These are phyloP conservation scores for Drosophila nigrodunni DNA, from an alignment of 1,140 invertebrate genomes.

Conservation along the genomic window DNA sequence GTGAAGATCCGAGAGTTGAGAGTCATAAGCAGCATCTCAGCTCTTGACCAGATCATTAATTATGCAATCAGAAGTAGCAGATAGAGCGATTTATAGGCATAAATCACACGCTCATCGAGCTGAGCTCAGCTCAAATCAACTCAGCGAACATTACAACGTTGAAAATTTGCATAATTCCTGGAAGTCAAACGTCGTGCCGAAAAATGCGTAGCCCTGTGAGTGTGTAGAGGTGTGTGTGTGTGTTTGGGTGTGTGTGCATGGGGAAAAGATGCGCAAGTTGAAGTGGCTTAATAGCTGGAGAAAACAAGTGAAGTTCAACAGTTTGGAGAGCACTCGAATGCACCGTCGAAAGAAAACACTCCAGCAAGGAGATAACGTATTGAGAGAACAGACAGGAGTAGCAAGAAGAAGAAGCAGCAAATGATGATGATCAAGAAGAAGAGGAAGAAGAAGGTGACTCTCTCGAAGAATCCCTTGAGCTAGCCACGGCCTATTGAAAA, in stretches of 20 bases:
- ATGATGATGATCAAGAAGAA: neutral
- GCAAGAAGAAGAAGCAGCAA: constrained; percentile 12
- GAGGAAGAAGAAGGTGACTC: constrained; percentile 23
- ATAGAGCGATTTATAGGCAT: constrained; percentile 81
- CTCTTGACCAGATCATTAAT: constrained; percentile 68
- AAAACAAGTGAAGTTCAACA: constrained; percentile 83
- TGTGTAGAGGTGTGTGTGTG: neutral
- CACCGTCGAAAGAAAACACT: constrained; percentile 76
- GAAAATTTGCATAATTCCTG: constrained; percentile 81
- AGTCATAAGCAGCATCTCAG: constrained; percentile 8
- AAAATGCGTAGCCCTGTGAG: constrained; percentile 32
- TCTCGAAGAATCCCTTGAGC: constrained; percentile 23
- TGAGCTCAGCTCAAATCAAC: neutral
- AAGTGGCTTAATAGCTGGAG: constrained; percentile 82
- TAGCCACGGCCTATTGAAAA: constrained; percentile 80
- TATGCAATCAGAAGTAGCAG: constrained; percentile 82
- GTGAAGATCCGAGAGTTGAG: constrained; percentile 23
- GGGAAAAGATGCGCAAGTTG: constrained; percentile 46
- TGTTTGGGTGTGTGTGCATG: neutral
- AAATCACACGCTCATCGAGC: constrained; percentile 74
- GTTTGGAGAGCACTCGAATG: constrained; percentile 79
- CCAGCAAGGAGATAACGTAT: constrained; percentile 35
- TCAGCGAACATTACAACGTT: constrained; percentile 43
- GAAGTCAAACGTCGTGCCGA: constrained; percentile 53
- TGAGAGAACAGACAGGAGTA: constrained; percentile 5